Evolutionary conservation across 2,797 vertebrate species (phyloP).

Genomic region (Sebastes minor): DNA sequence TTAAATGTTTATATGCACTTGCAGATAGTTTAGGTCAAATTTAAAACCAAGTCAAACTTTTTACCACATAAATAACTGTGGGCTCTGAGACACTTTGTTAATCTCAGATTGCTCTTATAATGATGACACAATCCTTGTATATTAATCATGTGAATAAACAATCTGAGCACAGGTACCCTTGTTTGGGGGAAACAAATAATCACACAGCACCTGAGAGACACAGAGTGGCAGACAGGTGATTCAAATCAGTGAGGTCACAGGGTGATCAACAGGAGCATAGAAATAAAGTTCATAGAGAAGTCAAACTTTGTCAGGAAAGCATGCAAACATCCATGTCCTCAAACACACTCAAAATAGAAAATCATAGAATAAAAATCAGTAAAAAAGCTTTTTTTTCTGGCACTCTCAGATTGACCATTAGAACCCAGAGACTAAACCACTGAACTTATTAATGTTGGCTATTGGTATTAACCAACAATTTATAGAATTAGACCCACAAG

Average conservation of each 20-base stretch:
- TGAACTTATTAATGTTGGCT: background rate
- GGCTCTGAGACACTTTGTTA: background rate
- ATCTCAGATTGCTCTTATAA: background rate
- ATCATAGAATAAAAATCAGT: background rate
- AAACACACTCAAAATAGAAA: background rate
- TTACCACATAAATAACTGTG: background rate
- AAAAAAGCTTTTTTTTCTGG: background rate
- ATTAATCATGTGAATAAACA: background rate
- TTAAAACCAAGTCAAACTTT: background rate
- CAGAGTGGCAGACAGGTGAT: too few relatives aligned
- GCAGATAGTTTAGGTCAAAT: background rate
- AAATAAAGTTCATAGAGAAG: too few relatives aligned
- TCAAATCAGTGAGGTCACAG: too few relatives aligned
- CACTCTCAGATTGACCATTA: background rate
- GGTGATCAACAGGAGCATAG: too few relatives aligned
- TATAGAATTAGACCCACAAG: background rate
- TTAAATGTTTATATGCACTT: background rate
- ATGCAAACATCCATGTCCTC: too few relatives aligned
- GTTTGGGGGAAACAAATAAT: too few relatives aligned
- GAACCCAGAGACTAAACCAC: background rate
- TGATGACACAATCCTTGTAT: background rate
- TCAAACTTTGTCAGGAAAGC: too few relatives aligned
- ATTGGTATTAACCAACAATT: background rate
- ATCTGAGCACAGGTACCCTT: background rate
- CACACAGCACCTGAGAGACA: too few relatives aligned